phyloP scores from a whole-genome alignment of 1,140 invertebrate species.

The Chrysoperla carnea region DNA sequence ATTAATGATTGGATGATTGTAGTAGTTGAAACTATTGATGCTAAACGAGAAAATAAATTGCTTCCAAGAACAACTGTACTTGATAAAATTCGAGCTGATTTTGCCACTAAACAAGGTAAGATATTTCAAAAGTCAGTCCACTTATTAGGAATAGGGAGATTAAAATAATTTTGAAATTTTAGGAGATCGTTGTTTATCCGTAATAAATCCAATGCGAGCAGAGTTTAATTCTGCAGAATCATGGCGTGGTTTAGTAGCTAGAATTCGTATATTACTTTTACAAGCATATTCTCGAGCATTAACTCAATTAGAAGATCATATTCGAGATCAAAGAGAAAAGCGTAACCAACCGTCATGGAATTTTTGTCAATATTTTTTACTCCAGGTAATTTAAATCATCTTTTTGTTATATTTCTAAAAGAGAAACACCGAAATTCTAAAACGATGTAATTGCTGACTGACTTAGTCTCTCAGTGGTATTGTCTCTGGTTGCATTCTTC shows the following conservation, averaged over 20 bases:
- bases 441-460: neutral
- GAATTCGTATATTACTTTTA: constrained; percentile 68
- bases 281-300: constrained; percentile 74
- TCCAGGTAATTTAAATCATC: constrained; percentile 46
- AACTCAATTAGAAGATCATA: constrained; percentile 76
- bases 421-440: no score
- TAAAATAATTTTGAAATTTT: constrained; percentile 2
- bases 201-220: constrained; percentile 77
- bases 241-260: constrained; percentile 66
- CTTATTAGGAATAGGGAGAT: constrained; percentile 1
- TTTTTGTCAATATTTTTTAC: constrained; percentile 85
- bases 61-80: constrained; percentile 81
- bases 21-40: constrained; percentile 81
- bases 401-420: constrained; percentile 2
- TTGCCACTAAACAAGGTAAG: constrained; percentile 75
- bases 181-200: constrained; percentile 66
- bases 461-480: no score
- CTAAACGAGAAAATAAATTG: constrained; percentile 79
- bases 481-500: no score
- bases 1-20: constrained; percentile 89
- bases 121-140: neutral
- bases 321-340: constrained; percentile 75
- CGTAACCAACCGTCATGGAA: constrained; percentile 83
- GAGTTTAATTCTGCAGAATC: constrained; percentile 79
- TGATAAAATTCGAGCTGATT: constrained; percentile 88